phyloP scores from a whole-genome alignment of 2,888 invertebrate species.

The Rhyacophila evoluta region DNA sequence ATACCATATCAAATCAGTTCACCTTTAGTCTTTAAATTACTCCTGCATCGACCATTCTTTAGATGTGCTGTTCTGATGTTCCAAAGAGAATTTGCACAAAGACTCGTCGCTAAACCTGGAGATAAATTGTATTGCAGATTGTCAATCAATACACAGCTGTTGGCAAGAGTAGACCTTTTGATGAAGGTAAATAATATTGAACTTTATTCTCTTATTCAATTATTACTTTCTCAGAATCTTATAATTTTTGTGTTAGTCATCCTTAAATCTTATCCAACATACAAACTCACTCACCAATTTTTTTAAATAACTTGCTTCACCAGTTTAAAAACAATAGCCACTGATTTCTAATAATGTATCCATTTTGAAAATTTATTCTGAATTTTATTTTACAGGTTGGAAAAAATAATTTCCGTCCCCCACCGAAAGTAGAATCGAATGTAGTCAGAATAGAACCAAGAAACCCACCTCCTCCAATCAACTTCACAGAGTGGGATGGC shows the following conservation, averaged over 20 bases:
- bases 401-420: conserved; percentile 97
- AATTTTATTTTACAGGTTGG: conserved; percentile 78
- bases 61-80: conserved; percentile 99
- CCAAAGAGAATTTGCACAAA: conserved; percentile 97
- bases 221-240: not conserved
- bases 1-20: conserved; percentile 98
- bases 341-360: too few relatives aligned
- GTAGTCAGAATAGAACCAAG: conserved; percentile 97
- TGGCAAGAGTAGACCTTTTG: conserved; percentile 94
- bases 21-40: conserved; percentile 93
- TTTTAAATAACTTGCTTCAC: too few relatives aligned
- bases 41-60: conserved; percentile 86
- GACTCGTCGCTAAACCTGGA: conserved; percentile 96
- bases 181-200: conserved; percentile 80
- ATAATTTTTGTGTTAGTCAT: too few relatives aligned
- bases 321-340: too few relatives aligned
- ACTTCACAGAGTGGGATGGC: conserved; percentile 99
- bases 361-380: not conserved
- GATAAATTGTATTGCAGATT: conserved; percentile 97
- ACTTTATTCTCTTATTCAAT: not conserved
- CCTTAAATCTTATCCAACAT: too few relatives aligned
- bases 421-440: conserved; percentile 98
- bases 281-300: too few relatives aligned
- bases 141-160: conserved; percentile 95
- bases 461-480: conserved; percentile 86